Evolutionary conservation across 37 sponge, comb jelly and placozoan genomes (phyloP).

Genomic region (Mnemiopsis leidyi): DNA sequence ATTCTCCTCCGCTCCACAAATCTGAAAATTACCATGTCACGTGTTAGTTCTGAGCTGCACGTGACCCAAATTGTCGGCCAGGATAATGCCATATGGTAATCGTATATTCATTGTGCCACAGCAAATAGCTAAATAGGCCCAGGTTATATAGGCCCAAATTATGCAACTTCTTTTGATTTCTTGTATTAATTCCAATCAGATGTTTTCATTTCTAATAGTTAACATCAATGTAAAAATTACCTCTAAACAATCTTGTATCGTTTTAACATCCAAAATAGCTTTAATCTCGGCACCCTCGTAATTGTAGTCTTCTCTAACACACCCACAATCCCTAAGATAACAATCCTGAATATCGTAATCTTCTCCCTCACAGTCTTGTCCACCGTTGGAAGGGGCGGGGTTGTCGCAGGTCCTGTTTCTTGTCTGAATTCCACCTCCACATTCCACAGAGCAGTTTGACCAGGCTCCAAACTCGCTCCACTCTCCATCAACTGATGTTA

Average conservation of each 20-base stretch:
- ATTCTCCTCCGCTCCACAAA: neutral
- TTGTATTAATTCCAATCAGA: too few relatives aligned
- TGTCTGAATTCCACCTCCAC: slow-evolving; percentile 71
- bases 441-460: slow-evolving; percentile 68
- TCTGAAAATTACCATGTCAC: neutral
- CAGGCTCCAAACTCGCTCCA: slow-evolving; percentile 76
- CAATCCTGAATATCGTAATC: slow-evolving; percentile 63
- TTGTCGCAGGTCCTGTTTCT: slow-evolving; percentile 69
- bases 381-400: slow-evolving; percentile 71
- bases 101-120: too few relatives aligned
- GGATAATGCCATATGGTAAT: too few relatives aligned
- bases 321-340: slow-evolving; percentile 65
- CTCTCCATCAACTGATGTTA: slow-evolving; percentile 70
- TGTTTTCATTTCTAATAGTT: too few relatives aligned
- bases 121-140: too few relatives aligned
- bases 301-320: neutral
- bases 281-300: neutral
- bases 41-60: too few relatives aligned
- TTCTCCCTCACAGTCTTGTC: slow-evolving; percentile 70
- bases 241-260: neutral
- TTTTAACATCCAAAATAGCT: neutral
- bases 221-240: too few relatives aligned
- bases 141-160: too few relatives aligned
- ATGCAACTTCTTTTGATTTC: too few relatives aligned
- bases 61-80: too few relatives aligned